Conservation (phyloP, 2,888 invertebrate genomes). For the Eurytoma californica region DNA sequence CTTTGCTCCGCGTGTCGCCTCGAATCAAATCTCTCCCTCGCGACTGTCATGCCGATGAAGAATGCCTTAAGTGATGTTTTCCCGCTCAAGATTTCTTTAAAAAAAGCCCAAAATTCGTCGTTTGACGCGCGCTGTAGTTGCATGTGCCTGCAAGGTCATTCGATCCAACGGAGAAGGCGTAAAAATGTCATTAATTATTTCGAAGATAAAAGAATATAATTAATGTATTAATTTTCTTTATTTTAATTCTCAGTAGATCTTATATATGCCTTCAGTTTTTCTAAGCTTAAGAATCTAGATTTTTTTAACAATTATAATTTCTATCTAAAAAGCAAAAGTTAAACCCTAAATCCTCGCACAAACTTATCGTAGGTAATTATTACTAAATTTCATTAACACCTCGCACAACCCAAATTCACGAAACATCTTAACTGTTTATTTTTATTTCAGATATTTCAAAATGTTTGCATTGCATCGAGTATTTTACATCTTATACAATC, state of each 20-base stretch:
- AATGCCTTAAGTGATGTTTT: conserved; percentile 51
- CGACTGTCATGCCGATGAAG: conserved; percentile 32
- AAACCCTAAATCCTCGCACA: too few species aligned
- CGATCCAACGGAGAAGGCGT: background rate
- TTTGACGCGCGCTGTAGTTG: conserved; percentile 14
- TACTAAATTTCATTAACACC: background rate
- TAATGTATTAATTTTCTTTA: too few species aligned
- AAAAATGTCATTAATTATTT: too few species aligned
- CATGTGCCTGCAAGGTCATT: background rate
- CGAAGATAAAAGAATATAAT: too few species aligned
- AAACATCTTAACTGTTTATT: conserved; percentile 34
- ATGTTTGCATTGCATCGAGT: background rate
- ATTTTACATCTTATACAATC: too few species aligned
- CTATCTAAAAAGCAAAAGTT: too few species aligned
- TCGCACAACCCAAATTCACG: background rate
- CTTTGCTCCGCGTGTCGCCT: conserved; percentile 53
- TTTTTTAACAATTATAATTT: too few species aligned
- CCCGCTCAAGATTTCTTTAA: conserved; percentile 56
- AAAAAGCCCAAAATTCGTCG: conserved; percentile 5
- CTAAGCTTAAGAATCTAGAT: too few species aligned
- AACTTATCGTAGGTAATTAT: background rate
- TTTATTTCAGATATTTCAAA: conserved; percentile 41
- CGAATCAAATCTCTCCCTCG: conserved; percentile 63
- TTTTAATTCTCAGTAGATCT: too few species aligned
- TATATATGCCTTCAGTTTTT: too few species aligned